Conservation (phyloP, 2,888 invertebrate genomes). For the Volucella bombylans region DNA sequence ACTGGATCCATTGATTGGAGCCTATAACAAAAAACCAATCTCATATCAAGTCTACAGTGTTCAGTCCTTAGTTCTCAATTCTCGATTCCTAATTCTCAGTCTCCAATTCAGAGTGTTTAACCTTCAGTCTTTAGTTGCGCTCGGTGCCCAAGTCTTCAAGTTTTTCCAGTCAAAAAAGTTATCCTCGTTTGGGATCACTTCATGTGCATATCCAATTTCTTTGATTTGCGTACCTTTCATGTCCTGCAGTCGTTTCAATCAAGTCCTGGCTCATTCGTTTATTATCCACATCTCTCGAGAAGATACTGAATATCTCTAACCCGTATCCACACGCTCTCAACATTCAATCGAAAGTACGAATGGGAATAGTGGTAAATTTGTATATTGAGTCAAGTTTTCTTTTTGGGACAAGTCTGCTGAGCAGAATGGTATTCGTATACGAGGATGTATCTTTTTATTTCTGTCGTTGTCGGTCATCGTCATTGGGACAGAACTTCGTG, state of each 20-base stretch:
- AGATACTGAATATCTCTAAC: constrained; percentile 17
- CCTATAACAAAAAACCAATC: neutral
- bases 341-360: constrained; percentile 3
- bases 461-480: constrained; percentile 72
- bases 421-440: constrained; percentile 24
- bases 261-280: constrained; percentile 74
- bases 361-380: constrained; percentile 35
- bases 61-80: neutral
- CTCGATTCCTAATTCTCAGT: neutral
- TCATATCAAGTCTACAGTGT: constrained; percentile 2
- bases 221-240: constrained; percentile 76
- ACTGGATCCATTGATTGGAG: constrained; percentile 68
- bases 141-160: too few relatives aligned
- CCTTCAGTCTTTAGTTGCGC: too few relatives aligned
- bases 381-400: constrained; percentile 60
- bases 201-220: constrained; percentile 75
- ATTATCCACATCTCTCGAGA: constrained; percentile 65
- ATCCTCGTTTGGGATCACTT: constrained; percentile 70
- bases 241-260: constrained; percentile 76
- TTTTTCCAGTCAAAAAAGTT: constrained; percentile 27
- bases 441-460: constrained; percentile 21
- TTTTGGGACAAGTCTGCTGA: constrained; percentile 17
- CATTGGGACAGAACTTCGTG: constrained; percentile 56
- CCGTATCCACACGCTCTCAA: constrained; percentile 49
- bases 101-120: neutral